phyloP scores from a whole-genome alignment of 2,888 invertebrate genomes.

The Phyllotreta cruciferae region DNA sequence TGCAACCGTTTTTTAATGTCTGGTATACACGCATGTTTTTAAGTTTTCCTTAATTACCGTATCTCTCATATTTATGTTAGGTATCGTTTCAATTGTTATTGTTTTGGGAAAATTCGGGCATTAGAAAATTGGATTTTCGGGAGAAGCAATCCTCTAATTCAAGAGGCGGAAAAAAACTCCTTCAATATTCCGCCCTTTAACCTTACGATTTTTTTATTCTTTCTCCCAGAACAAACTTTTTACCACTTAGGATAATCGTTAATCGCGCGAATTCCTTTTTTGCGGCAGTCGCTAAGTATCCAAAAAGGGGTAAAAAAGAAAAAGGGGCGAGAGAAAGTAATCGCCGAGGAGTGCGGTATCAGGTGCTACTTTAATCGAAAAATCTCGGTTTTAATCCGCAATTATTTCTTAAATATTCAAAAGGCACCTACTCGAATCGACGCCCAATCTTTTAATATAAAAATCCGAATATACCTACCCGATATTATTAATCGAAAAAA shows the following conservation, averaged over 20 bases:
- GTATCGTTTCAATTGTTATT: slow-evolving; percentile 48
- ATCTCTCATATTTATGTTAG: slow-evolving; percentile 51
- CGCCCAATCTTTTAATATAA: slow-evolving; percentile 37
- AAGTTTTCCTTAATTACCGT: slow-evolving; percentile 50
- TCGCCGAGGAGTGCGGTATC: slow-evolving; percentile 47
- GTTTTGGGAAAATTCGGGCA: slow-evolving; percentile 47
- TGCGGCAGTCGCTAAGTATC: slow-evolving; percentile 24
- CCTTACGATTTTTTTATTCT: background rate
- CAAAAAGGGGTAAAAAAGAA: slow-evolving; percentile 30
- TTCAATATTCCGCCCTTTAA: slow-evolving; percentile 9
- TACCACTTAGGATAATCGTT: slow-evolving; percentile 25
- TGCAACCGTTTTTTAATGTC: slow-evolving; percentile 57
- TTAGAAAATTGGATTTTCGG: slow-evolving; percentile 44
- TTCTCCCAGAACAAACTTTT: slow-evolving; percentile 23
- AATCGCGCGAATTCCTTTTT: slow-evolving; percentile 29
- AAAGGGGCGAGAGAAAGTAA: slow-evolving; percentile 42
- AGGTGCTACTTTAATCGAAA: slow-evolving; percentile 55
- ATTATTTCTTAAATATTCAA: slow-evolving; percentile 54
- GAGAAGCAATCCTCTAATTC: no score
- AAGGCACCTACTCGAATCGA: slow-evolving; percentile 36
- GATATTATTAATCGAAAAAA: slow-evolving; percentile 4
- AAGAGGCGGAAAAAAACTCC: background rate
- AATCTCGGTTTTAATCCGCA: slow-evolving; percentile 54
- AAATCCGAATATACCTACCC: slow-evolving; percentile 30
- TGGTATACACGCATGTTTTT: slow-evolving; percentile 59